These are phyloP conservation scores for Axinella damicornis DNA, from an alignment of 37 sponge, comb jelly and placozoan genomes.

Conservation along the genomic window DNA sequence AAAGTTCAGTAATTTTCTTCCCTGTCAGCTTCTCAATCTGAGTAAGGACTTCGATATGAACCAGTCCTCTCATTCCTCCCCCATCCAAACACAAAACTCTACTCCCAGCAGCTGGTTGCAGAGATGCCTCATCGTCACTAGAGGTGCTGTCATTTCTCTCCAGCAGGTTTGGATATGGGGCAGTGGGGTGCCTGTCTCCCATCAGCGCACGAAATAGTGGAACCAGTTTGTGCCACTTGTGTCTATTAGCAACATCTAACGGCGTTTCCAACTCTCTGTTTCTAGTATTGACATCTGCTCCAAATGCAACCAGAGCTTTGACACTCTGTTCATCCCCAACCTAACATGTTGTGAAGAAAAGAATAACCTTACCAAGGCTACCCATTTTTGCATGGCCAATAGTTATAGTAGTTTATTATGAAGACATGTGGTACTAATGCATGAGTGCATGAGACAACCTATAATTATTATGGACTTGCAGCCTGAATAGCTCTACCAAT, in stretches of 20 bases:
- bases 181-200: too few relatives aligned
- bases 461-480: too few relatives aligned
- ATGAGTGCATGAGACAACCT: too few relatives aligned
- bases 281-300: slow-evolving; percentile 33
- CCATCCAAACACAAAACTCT: slow-evolving; percentile 62
- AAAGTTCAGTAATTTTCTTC: slow-evolving; percentile 35
- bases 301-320: slow-evolving; percentile 26
- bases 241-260: slow-evolving; percentile 27
- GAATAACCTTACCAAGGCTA: too few relatives aligned
- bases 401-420: neutral
- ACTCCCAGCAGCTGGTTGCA: slow-evolving; percentile 1
- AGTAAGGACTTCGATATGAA: slow-evolving; percentile 47
- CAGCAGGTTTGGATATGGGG: too few relatives aligned
- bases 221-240: too few relatives aligned
- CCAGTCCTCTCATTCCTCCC: slow-evolving; percentile 63
- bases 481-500: too few relatives aligned
- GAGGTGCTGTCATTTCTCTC: slow-evolving; percentile 23
- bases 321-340: slow-evolving; percentile 14
- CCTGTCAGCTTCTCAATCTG: slow-evolving; percentile 33
- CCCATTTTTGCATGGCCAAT: neutral
- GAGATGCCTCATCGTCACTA: neutral
- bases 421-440: too few relatives aligned
- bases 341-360: too few relatives aligned
- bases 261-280: slow-evolving; percentile 36
- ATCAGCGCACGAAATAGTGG: too few relatives aligned